Conservation (phyloP, 2,797 vertebrate genomes). For the Paguma larvata region DNA sequence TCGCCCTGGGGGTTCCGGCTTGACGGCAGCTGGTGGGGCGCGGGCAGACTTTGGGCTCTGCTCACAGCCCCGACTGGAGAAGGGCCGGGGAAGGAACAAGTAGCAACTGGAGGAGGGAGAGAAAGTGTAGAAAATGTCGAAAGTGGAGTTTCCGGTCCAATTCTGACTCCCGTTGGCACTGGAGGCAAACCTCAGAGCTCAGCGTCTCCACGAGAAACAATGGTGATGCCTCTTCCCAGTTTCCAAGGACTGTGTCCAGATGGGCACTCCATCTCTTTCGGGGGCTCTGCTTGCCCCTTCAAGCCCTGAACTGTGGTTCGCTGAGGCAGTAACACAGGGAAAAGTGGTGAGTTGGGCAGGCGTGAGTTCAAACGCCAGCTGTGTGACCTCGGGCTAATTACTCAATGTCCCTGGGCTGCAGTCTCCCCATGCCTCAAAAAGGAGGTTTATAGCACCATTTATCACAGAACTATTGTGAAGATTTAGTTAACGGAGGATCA, state of each 20-base stretch:
- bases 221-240: no score
- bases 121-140: neutral
- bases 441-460: accelerated
- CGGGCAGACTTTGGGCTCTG: neutral
- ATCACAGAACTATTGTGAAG: neutral
- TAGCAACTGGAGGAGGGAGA: neutral
- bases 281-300: neutral
- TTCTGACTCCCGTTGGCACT: neutral
- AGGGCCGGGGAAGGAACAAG: neutral
- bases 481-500: neutral
- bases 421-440: accelerated
- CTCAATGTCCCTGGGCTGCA: neutral
- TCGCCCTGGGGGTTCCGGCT: neutral
- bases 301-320: neutral
- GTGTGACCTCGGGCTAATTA: neutral
- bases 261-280: neutral
- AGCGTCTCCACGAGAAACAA: neutral
- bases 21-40: neutral
- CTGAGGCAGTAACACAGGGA: neutral
- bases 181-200: neutral
- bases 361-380: neutral
- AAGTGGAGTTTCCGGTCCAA: neutral
- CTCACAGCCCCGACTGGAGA: neutral
- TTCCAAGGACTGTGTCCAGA: neutral
- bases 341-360: neutral